Evolutionary conservation across 2,888 invertebrate genomes (phyloP).

Genomic region (Thereva unica): DNA sequence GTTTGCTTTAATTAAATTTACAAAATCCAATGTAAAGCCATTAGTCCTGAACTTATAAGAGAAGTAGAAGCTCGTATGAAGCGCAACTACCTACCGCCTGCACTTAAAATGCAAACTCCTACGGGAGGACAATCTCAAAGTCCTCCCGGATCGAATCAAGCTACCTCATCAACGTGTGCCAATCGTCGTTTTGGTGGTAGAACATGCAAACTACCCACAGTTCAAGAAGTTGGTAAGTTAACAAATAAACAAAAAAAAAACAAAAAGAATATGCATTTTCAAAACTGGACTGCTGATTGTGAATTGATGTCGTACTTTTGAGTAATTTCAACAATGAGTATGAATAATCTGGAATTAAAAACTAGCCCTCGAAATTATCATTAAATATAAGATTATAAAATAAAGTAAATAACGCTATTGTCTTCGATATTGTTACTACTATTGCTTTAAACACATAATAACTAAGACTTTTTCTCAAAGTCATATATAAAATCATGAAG

Average conservation of each 20-base stretch:
- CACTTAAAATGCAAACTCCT: slow-evolving; percentile 62
- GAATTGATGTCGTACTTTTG: too few relatives aligned
- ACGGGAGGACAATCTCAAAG: slow-evolving; percentile 55
- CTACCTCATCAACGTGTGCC: slow-evolving; percentile 41
- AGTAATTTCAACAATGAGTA: too few relatives aligned
- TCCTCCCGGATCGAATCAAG: slow-evolving; percentile 48
- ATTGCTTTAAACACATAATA: not conserved
- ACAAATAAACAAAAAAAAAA: slow-evolving; percentile 28
- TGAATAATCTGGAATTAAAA: too few relatives aligned
- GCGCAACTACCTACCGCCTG: slow-evolving; percentile 76
- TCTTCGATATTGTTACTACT: slow-evolving; percentile 21
- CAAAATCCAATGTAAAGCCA: slow-evolving; percentile 62
- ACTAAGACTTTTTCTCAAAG: not conserved
- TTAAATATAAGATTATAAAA: slow-evolving; percentile 2
- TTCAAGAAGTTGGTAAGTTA: slow-evolving; percentile 76
- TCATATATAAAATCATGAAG: slow-evolving; percentile 1
- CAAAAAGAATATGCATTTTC: slow-evolving; percentile 5
- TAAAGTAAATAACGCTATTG: slow-evolving; percentile 8
- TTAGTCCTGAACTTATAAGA: slow-evolving; percentile 85
- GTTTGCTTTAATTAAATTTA: slow-evolving; percentile 38
- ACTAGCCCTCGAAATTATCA: not conserved
- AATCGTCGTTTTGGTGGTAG: slow-evolving; percentile 52
- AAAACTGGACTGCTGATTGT: slow-evolving; percentile 8
- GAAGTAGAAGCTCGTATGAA: slow-evolving; percentile 90
- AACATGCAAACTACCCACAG: slow-evolving; percentile 64